A percentile compares a stretch with the other conserved stretches of the same genome.
Conservation (phyloP, 1,140 invertebrate genomes). For the Acromyrmex heyeri region DNA sequence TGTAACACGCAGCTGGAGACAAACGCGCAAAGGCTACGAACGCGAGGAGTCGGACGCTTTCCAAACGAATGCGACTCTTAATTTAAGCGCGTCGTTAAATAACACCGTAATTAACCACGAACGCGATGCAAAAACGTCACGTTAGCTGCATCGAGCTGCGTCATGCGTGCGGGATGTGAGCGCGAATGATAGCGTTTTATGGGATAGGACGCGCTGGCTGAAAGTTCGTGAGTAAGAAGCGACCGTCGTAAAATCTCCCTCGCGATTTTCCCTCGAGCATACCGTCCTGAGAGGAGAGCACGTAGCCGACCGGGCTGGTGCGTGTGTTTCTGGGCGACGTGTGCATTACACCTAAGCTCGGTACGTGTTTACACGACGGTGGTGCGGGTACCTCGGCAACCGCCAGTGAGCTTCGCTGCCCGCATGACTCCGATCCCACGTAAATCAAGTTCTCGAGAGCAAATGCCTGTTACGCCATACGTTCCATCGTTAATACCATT, state of each 20-base stretch:
- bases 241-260: conserved; percentile 57
- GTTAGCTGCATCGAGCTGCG: neutral
- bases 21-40: neutral
- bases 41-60: neutral
- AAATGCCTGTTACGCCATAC: conserved; percentile 2
- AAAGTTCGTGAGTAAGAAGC: conserved; percentile 36
- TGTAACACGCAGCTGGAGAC: neutral
- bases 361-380: conserved; percentile 53
- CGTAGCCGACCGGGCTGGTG: conserved; percentile 40
- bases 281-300: conserved; percentile 42
- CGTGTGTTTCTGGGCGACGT: conserved; percentile 55
- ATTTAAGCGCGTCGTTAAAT: conserved; percentile 41
- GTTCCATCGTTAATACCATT: conserved; percentile 26
- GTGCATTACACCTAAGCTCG: conserved; percentile 58
- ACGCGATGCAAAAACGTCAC: conserved; percentile 26
- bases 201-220: neutral
- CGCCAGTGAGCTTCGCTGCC: conserved; percentile 22
- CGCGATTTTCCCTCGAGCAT: conserved; percentile 35
- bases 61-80: conserved; percentile 4
- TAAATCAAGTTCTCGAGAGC: conserved; percentile 52
- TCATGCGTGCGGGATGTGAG: conserved; percentile 11
- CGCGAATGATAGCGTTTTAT: conserved; percentile 44
- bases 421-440: conserved; percentile 55
- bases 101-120: conserved; percentile 47
- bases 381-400: conserved; percentile 43